phyloP scores from a whole-genome alignment of 2,113 vertebrate genomes.

The Platichthys stellatus region DNA sequence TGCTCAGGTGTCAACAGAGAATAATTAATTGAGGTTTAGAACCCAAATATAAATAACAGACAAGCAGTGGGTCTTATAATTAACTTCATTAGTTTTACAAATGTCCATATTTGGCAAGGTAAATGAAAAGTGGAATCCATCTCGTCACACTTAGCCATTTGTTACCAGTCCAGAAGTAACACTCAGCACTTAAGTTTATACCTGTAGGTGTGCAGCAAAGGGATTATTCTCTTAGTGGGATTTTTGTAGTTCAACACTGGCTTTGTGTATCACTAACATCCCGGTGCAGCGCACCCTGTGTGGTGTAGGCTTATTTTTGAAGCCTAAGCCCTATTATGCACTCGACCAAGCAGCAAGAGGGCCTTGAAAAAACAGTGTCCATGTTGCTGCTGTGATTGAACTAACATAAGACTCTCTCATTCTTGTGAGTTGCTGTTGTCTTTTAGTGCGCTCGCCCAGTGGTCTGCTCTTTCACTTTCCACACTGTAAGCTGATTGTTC shows the following conservation, averaged over 20 bases:
- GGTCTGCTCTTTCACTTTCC: constrained; percentile 28
- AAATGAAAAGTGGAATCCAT: not conserved
- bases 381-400: constrained; percentile 16
- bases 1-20: not conserved
- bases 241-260: constrained; percentile 14
- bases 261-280: constrained; percentile 6
- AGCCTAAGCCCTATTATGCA: constrained; percentile 43
- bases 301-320: constrained; percentile 35
- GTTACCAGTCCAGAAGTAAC: not conserved
- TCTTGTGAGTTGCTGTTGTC: constrained; percentile 6
- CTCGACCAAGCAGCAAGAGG: constrained; percentile 33
- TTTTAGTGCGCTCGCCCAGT: not conserved
- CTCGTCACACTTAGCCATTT: not conserved
- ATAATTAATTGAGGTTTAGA: not conserved
- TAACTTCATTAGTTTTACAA: not conserved
- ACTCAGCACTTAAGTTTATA: not conserved
- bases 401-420: constrained; percentile 23
- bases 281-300: constrained; percentile 28
- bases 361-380: constrained; percentile 16
- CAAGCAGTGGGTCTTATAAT: too few relatives aligned
- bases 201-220: not conserved
- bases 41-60: not conserved
- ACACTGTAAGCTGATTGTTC: constrained; percentile 6
- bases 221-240: not conserved
- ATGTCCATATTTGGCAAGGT: not conserved